Evolutionary conservation across 2,797 vertebrate genomes (phyloP).

Genomic region (Pipistrellus pipistrellus): DNA sequence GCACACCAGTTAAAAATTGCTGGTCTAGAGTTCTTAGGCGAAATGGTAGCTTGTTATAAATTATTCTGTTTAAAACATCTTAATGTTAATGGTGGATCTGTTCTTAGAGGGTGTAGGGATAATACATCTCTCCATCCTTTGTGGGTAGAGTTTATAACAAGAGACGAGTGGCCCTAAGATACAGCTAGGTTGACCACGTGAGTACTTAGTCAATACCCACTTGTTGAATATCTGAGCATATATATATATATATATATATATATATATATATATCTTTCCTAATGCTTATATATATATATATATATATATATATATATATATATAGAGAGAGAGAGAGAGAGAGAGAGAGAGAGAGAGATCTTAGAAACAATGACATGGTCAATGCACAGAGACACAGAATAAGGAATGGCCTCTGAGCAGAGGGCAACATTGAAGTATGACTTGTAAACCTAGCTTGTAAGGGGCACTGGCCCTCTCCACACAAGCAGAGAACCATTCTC

Average conservation of each 20-base stretch:
- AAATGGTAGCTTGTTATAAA: constrained; percentile 39
- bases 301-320: no score
- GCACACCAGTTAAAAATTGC: neutral
- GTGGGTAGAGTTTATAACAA: neutral
- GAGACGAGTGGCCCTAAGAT: neutral
- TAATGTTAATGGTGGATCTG: neutral
- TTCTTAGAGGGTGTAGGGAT: neutral
- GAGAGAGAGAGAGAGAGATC: no score
- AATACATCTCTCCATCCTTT: neutral
- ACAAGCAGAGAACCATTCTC: neutral
- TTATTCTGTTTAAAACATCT: constrained; percentile 5
- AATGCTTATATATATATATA: no score
- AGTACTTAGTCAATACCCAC: neutral
- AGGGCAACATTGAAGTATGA: neutral
- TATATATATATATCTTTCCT: no score
- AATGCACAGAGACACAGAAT: neutral
- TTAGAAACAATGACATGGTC: neutral
- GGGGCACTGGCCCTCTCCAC: neutral
- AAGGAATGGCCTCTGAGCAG: neutral
- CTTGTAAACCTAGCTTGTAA: neutral
- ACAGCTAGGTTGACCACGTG: neutral
- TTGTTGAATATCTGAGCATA: constrained; percentile 3
- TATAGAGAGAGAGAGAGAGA: no score
- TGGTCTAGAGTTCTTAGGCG: neutral
- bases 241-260: no score